Evolutionary conservation across 2,797 vertebrate species (phyloP), one percentile per base, ranked within the genome.

Genomic region (Eutrigla gurnardus): DNA sequence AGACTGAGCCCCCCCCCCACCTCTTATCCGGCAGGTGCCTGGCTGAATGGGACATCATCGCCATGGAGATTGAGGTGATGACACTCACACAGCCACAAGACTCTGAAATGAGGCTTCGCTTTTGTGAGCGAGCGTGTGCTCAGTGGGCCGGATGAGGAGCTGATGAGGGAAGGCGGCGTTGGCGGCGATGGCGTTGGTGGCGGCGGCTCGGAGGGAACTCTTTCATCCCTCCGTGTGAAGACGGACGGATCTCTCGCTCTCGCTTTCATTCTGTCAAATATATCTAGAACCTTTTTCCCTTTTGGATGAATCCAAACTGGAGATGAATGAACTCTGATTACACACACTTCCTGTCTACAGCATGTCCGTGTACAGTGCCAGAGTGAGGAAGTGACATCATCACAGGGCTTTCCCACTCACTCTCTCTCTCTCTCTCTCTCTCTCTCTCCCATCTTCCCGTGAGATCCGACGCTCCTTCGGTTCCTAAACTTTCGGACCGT

Each of bases 21-120:
- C 81, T 82, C 85, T 88, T 88, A 88, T 90, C 88, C 25, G 52
- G 84, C 89, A 88, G 91, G 91, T 88, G 87, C 69, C 70, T 58
- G 52, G 77, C 75, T 90, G 85, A 87, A 90, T 85, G 77, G 86
- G 84, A 87, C 86, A 87, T 87, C 80, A 88, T 90, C 18, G 43
- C 66, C 73, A 83, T 76, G 72, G 83, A 90, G 85, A 90, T 75
- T 78, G 87, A 83, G 77, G 71, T 45, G 37, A 76, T 83, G 83
- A 86, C 82, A 82, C 50, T 42, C 15, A 17, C 63, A 25, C 15
- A 13, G 39, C 37, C 25, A 33, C 59, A 45, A 32, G 79, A 77
- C 79, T 73, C 15, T 3, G 69, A 88, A 81, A 87, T 80, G 77
- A 84, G 78, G 57, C 70, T 39, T 25, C 63, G 73, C 82, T 88